Percentiles rank a stretch among this genome's conserved stretches.
Conservation (phyloP, 2,113 vertebrate genomes). For the Rhinopithecus roxellana region DNA sequence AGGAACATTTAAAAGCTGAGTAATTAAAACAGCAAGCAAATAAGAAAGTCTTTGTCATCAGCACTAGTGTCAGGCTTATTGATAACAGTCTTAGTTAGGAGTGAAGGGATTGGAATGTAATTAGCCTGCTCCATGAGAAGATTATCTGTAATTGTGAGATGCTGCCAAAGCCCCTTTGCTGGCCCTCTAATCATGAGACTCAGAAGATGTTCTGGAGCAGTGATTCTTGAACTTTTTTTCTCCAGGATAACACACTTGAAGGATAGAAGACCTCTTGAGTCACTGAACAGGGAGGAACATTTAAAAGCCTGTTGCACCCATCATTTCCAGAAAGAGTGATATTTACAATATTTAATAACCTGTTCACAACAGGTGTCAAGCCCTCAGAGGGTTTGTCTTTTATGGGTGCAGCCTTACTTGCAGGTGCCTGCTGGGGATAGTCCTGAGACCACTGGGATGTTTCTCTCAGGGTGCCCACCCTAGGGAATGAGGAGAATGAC, state of each 20-base stretch:
- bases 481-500: too few relatives aligned
- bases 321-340: neutral
- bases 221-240: neutral
- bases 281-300: neutral
- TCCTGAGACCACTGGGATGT: neutral
- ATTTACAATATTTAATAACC: neutral
- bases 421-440: neutral
- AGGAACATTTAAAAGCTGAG: neutral
- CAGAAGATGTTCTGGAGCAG: neutral
- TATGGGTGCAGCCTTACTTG: too few relatives aligned
- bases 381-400: neutral
- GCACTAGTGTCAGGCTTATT: neutral
- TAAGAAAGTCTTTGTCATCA: neutral
- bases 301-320: neutral
- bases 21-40: neutral
- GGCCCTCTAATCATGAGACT: neutral
- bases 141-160: neutral
- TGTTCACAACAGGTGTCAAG: too few relatives aligned
- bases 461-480: too few relatives aligned
- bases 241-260: too few relatives aligned
- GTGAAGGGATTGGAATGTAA: neutral
- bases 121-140: neutral
- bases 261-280: neutral
- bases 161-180: neutral
- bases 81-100: neutral